Conservation (phyloP, 2,888 invertebrate species). For the Buathra laborator region DNA sequence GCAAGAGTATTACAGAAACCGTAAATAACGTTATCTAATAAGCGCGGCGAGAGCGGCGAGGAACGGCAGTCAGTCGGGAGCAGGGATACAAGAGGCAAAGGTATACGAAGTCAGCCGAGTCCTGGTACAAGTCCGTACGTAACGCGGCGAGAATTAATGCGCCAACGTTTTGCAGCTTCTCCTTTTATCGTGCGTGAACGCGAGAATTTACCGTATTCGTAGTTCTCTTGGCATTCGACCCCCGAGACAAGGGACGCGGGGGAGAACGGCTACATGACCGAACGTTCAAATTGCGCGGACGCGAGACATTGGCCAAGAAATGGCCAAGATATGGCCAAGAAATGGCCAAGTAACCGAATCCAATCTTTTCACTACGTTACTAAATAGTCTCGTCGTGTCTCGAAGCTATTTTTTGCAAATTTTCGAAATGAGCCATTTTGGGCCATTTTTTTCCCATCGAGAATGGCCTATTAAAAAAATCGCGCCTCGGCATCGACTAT, state of each 20-base stretch:
- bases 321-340: background rate
- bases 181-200: constrained; percentile 33
- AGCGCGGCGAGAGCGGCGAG: constrained; percentile 45
- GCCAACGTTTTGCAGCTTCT: constrained; percentile 55
- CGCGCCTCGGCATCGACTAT: background rate
- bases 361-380: no score
- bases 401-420: background rate
- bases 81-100: constrained; percentile 7
- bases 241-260: background rate
- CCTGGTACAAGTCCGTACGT: constrained; percentile 15
- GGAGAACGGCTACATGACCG: constrained; percentile 3
- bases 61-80: constrained; percentile 39
- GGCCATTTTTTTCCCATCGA: constrained; percentile 7
- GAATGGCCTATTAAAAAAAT: constrained; percentile 29
- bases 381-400: no score
- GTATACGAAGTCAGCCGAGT: background rate
- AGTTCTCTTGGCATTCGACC: constrained; percentile 29
- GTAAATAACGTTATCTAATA: constrained; percentile 66
- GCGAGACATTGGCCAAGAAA: background rate
- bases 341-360: background rate
- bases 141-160: constrained; percentile 58
- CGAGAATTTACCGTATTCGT: constrained; percentile 51
- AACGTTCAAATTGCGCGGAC: constrained; percentile 15
- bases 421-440: background rate
- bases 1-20: constrained; percentile 61